Base-by-base conservation (phyloP, 2,888 invertebrate species). In the Ophion slaviceki region DNA sequence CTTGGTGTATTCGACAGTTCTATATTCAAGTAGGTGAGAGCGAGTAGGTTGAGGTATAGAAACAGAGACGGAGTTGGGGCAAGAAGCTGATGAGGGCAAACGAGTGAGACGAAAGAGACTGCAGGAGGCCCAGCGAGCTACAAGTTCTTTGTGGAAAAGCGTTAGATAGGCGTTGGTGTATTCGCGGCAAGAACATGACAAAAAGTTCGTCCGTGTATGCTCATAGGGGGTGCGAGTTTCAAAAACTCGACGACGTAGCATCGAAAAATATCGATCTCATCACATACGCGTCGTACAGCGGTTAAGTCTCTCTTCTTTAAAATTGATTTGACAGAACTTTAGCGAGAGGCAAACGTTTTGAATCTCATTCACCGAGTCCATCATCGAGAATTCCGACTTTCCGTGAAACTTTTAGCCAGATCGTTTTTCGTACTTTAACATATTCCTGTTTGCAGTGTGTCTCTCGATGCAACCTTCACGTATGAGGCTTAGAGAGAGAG, bases 1-100 rank as follows among this genome's bases (percentile, higher is more conserved):
- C 86, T 85, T 88, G 85, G 87, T 89, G 84, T 88, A 86, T 88
- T 88, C 84, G 80, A 77, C 47, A 67, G 86, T 82, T 86, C 80
- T 85, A 84, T 84, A 84, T 80, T 80, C 80, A 11, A 59, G 64
- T 53, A 59, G 40, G 40, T 57, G 57, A 47, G 66, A 66, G 17
- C 24, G 53, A 28, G 2, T 66, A 47, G 47, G 72, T 8, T 32
- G 62, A 72, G 76, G 45, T 67, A 61, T 66, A 40, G 10, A 68
- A 70, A 62, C 28, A 53, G 67, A n/a, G 77, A 68, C 36, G 14
- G 67, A 76, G 36, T 32, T 62, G 71, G 70, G 57, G 28, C 47
- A 36, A 36, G n/a, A 62, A 77, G 36, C 57, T 72, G 67, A 78
- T 62, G 77, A 40, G 53, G n/a, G 14, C 47, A 47, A 76, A 66